Evolutionary conservation across 2,797 vertebrate species (phyloP).

Genomic region (Chaetodon trifasciatus): DNA sequence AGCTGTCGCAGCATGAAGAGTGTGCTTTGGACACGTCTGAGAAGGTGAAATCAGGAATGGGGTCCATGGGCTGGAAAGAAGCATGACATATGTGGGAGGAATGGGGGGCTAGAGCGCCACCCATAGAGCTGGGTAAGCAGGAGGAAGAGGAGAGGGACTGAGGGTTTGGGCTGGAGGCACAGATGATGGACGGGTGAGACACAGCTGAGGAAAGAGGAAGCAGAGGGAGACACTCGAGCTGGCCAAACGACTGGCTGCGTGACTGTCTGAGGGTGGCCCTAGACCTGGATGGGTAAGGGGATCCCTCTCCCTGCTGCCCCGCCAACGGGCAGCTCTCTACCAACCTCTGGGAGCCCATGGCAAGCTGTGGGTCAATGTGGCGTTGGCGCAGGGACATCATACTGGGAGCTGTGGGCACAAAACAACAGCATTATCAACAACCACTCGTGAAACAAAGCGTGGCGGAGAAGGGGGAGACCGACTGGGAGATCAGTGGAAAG

Average conservation of each 20-base stretch:
- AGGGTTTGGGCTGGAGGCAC: slow-evolving; percentile 66
- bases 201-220: slow-evolving; percentile 85
- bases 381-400: slow-evolving; percentile 95
- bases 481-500: slow-evolving; percentile 32
- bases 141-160: slow-evolving; percentile 76
- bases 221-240: slow-evolving; percentile 84
- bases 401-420: slow-evolving; percentile 91
- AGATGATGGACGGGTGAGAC: slow-evolving; percentile 83
- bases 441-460: background rate
- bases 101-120: slow-evolving; percentile 80
- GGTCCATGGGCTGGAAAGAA: slow-evolving; percentile 95
- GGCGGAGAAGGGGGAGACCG: slow-evolving; percentile 17
- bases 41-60: slow-evolving; percentile 90
- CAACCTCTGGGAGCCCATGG: slow-evolving; percentile 98
- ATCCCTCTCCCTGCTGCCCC: slow-evolving; percentile 84
- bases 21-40: slow-evolving; percentile 88
- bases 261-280: slow-evolving; percentile 87
- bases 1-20: slow-evolving; percentile 84
- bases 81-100: slow-evolving; percentile 90
- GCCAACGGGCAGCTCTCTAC: slow-evolving; percentile 90
- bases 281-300: slow-evolving; percentile 81
- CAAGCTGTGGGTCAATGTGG: slow-evolving; percentile 92
- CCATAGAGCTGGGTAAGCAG: slow-evolving; percentile 75
- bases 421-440: slow-evolving; percentile 61
- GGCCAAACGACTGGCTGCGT: slow-evolving; percentile 91